phyloP scores from a whole-genome alignment of 2,888 invertebrate genomes.

The Lasioglossum zephyrum region DNA sequence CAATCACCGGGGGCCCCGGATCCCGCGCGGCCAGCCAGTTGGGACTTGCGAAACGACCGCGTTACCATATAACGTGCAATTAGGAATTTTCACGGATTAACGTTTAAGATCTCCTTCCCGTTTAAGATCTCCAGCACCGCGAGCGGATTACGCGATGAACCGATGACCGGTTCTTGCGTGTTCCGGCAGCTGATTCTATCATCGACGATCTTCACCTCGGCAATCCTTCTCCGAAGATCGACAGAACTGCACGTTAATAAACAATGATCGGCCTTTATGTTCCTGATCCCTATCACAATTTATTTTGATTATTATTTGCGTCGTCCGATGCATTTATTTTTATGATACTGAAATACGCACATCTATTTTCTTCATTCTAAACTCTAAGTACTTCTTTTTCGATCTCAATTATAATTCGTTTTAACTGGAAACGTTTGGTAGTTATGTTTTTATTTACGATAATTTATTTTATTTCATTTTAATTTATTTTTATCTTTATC shows the following conservation, averaged over 20 bases:
- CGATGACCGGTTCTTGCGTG: slow-evolving; percentile 40
- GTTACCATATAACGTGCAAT: slow-evolving; percentile 64
- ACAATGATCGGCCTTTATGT: background rate
- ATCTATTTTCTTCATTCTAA: background rate
- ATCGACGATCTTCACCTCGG: background rate
- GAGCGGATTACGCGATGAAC: slow-evolving; percentile 37
- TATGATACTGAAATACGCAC: background rate
- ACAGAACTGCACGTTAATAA: background rate
- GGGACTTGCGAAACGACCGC: slow-evolving; percentile 58
- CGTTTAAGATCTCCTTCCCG: slow-evolving; percentile 50
- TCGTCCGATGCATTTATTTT: background rate
- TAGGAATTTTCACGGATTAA: slow-evolving; percentile 73
- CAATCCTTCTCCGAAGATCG: background rate
- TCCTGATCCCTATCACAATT: background rate
- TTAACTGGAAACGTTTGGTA: too few relatives aligned
- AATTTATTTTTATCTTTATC: too few relatives aligned
- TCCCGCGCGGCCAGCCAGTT: slow-evolving; percentile 35
- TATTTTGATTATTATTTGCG: background rate
- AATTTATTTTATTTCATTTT: background rate
- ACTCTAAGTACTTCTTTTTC: background rate
- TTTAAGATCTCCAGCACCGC: slow-evolving; percentile 13
- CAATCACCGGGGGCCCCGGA: slow-evolving; percentile 49
- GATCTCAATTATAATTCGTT: background rate
- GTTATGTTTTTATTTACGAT: background rate
- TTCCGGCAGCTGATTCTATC: slow-evolving; percentile 4